Base-by-base conservation (phyloP, 1,140 invertebrate genomes). In the Harlomillsia oculata region DNA sequence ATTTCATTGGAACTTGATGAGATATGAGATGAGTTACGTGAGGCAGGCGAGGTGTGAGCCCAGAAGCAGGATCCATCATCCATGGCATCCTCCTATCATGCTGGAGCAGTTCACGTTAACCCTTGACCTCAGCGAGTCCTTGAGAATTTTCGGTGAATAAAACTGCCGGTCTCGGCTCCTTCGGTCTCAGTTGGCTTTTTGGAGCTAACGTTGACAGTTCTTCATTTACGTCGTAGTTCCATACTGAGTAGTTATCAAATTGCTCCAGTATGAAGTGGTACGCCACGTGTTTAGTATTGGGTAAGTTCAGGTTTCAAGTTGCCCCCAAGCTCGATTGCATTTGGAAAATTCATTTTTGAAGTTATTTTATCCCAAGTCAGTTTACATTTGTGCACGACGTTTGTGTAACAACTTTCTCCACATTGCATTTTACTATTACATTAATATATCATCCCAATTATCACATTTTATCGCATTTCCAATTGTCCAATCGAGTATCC, bases 241-340 rank as follows among this genome's bases (percentile, higher is more conserved):
- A 6, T 13, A 9, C 32, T 34, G 32, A 48, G 45, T 48, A 18
- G 28, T 48, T 48, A 18, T 32, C 18, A 14, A 52, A 56, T 56
- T 56, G 50, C 44, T 56, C 44, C 53, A 48, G 28, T 48, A 64
- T 64, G 62, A 60, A 60, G 58, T 60, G 39, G 28, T 36, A 56
- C 32, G 53, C 45, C 36, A 23, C 53, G 16, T n/a, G 18, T 28
- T 29, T 64, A 14, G 29, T 57, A 18, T 40, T 60, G 45, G 62
- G 62, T 64, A 57, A 60, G 53, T 54, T 9, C n/a, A 13, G 6
- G 6, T n/a, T n/a, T n/a, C n/a, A n/a, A n/a, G n/a, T n/a, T n/a
- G n/a, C n/a, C n/a, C n/a, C n/a, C n/a, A 28, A 6, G 25, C 13
- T 48, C 9, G 1, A 34, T 54, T 44, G 18, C 14, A 39, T 37